Conservation (phyloP, 92 coral and sea anemone genomes). For the Meandrina meandrites region DNA sequence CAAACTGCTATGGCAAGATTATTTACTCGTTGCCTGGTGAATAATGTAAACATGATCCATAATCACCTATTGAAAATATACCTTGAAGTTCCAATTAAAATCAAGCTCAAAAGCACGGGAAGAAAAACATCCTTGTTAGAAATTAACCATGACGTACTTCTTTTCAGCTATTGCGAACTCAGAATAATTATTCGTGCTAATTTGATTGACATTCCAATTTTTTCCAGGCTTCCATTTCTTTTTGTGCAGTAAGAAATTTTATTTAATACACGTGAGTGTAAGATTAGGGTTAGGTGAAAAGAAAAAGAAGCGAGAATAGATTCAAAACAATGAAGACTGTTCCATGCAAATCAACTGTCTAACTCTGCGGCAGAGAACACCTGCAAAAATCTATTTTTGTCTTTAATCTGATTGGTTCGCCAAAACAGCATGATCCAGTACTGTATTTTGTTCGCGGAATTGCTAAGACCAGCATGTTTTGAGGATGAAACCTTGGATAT, state of each 20-base stretch:
- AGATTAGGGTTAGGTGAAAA: too few relatives aligned
- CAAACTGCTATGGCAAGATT: background rate
- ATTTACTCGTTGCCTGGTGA: background rate
- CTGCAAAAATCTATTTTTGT: background rate
- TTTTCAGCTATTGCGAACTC: background rate
- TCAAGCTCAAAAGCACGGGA: background rate
- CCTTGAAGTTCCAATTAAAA: background rate
- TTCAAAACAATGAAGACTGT: too few relatives aligned
- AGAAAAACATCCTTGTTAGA: background rate
- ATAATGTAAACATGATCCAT: background rate
- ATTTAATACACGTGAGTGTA: too few relatives aligned
- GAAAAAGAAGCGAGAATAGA: too few relatives aligned
- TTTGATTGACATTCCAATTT: background rate
- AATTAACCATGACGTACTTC: background rate
- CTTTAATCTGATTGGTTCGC: background rate
- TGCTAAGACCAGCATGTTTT: background rate
- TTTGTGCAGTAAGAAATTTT: too few relatives aligned
- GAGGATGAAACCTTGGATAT: too few relatives aligned
- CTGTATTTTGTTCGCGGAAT: background rate
- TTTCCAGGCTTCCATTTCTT: background rate
- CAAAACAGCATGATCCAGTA: background rate
- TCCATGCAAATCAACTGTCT: background rate
- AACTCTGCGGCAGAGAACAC: background rate
- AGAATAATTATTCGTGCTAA: background rate
- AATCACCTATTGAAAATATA: background rate